Conservation (phyloP, 1,140 invertebrate species). For the Cardiocondyla obscurior region DNA sequence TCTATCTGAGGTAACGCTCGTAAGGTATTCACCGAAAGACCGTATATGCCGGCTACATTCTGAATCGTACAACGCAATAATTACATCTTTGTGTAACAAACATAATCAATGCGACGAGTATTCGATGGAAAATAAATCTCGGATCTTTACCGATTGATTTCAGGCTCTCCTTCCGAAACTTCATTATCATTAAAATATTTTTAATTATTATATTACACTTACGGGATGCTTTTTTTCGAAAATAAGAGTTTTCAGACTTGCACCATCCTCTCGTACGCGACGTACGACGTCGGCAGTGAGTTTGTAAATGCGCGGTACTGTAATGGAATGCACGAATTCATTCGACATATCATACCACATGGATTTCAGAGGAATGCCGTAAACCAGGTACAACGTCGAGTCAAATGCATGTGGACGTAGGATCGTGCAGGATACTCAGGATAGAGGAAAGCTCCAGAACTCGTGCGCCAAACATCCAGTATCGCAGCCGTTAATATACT, state of each 20-base stretch:
- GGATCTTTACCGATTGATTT: not conserved
- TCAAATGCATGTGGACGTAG: too few relatives aligned
- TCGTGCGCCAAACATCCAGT: too few relatives aligned
- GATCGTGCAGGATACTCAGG: too few relatives aligned
- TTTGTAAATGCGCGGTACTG: conserved; percentile 91
- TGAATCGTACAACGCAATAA: conserved; percentile 71
- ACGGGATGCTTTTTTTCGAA: conserved; percentile 88
- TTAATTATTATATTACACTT: too few relatives aligned
- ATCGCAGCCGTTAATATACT: too few relatives aligned
- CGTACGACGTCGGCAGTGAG: conserved; percentile 87
- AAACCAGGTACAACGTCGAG: too few relatives aligned
- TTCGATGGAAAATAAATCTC: conserved; percentile 25
- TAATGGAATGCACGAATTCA: conserved; percentile 88
- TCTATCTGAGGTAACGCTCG: conserved; percentile 87
- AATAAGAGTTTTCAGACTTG: conserved; percentile 89
- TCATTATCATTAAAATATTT: too few relatives aligned
- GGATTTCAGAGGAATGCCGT: not conserved
- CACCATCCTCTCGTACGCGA: conserved; percentile 87
- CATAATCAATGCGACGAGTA: not conserved
- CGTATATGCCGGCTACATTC: conserved; percentile 89
- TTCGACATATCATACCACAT: conserved; percentile 60
- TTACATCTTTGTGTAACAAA: not conserved
- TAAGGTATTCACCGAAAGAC: conserved; percentile 89
- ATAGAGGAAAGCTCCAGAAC: too few relatives aligned
- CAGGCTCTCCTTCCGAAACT: not conserved